A percentile compares a stretch with the other conserved stretches of the same genome.
These are phyloP conservation scores for Metopolophium dirhodum DNA, from an alignment of 1,140 invertebrate species.

Conservation along the genomic window DNA sequence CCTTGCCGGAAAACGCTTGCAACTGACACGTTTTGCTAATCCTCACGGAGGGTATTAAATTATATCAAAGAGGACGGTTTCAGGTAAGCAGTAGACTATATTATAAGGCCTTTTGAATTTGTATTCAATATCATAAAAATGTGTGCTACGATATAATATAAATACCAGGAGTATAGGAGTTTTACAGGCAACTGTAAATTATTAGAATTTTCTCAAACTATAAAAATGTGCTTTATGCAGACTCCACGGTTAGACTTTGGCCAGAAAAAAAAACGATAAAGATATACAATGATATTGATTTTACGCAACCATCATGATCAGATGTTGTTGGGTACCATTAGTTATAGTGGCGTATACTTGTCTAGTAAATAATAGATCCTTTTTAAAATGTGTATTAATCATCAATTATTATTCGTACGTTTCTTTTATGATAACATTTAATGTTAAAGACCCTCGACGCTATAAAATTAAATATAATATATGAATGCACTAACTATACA, in stretches of 20 bases:
- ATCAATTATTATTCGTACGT: background rate
- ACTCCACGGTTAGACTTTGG: background rate
- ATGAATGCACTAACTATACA: background rate
- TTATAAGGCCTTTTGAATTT: background rate
- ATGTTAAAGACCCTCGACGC: background rate
- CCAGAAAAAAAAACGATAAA: background rate
- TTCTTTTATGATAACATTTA: background rate
- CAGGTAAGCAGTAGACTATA: background rate
- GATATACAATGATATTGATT: background rate
- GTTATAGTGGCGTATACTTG: background rate
- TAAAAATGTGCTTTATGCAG: background rate
- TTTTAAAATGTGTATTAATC: background rate
- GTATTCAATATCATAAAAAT: background rate
- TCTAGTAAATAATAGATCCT: background rate
- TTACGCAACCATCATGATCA: background rate
- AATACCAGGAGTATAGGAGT: background rate
- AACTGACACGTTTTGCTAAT: conserved; percentile 7
- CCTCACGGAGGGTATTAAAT: background rate
- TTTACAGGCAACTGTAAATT: background rate
- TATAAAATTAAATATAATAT: too few species aligned
- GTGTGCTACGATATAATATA: background rate
- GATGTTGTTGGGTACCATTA: background rate
- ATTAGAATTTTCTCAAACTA: background rate
- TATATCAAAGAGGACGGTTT: background rate
- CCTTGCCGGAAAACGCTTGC: background rate